Evolutionary conservation across 2,797 vertebrate genomes (phyloP).

Genomic region (Coracias cyanogaster): DNA sequence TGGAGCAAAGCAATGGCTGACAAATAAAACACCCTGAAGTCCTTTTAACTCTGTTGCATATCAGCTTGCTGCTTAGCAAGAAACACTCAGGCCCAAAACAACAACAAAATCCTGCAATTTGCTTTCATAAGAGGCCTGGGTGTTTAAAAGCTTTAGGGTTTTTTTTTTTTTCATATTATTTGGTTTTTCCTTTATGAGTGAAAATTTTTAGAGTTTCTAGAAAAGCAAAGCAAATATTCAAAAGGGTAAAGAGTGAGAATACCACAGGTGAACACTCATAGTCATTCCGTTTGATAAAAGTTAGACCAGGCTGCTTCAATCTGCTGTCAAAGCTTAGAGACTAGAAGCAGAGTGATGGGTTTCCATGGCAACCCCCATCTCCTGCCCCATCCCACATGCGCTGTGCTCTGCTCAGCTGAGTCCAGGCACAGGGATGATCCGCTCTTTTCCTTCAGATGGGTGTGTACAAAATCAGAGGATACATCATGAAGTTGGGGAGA

Average conservation of each 20-base stretch:
- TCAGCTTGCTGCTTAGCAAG: background rate
- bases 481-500: background rate
- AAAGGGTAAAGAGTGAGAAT: background rate
- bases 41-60: background rate
- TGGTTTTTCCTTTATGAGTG: background rate
- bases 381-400: background rate
- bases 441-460: background rate
- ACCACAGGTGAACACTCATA: fast-evolving
- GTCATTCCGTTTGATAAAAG: background rate
- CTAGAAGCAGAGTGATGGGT: background rate
- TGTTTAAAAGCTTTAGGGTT: background rate
- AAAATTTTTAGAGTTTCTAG: background rate
- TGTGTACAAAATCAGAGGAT: background rate
- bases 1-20: background rate
- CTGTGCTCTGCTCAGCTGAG: background rate
- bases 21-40: conserved; percentile 7
- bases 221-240: background rate
- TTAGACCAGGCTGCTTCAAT: background rate
- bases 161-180: background rate
- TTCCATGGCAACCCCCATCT: background rate
- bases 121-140: background rate
- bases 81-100: background rate
- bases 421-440: background rate
- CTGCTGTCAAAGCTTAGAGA: background rate
- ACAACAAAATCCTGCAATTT: background rate